Evolutionary conservation across 1,140 invertebrate genomes (phyloP).

Genomic region (Ectropis grisescens): DNA sequence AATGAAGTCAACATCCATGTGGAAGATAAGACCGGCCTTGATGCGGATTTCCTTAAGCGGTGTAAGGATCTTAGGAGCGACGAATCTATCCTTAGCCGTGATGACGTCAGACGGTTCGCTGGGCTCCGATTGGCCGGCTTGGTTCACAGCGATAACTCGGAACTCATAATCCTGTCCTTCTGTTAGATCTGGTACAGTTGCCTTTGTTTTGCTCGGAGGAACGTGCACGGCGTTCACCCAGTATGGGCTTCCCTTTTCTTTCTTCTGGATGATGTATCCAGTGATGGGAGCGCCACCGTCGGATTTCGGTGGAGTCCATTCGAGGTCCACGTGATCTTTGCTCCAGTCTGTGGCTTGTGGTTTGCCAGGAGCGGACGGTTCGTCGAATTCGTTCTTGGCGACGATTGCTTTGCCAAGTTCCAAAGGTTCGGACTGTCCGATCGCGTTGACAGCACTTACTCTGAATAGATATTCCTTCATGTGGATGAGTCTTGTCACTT

Average conservation of each 20-base stretch:
- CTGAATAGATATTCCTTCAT: slow-evolving; percentile 95
- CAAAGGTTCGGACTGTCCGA: slow-evolving; percentile 94
- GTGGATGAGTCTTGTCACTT: slow-evolving; percentile 89
- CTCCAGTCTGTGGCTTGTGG: slow-evolving; percentile 93
- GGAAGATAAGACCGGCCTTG: slow-evolving; percentile 93
- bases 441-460: slow-evolving; percentile 93
- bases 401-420: slow-evolving; percentile 89
- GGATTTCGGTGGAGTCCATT: slow-evolving; percentile 88
- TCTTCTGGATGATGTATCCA: slow-evolving; percentile 96
- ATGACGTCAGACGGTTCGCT: slow-evolving; percentile 93
- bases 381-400: slow-evolving; percentile 95
- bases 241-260: slow-evolving; percentile 92
- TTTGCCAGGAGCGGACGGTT: slow-evolving; percentile 91
- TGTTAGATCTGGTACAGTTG: slow-evolving; percentile 88
- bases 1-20: slow-evolving; percentile 92
- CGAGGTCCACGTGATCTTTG: slow-evolving; percentile 91
- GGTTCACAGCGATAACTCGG: slow-evolving; percentile 94
- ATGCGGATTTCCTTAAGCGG: slow-evolving; percentile 89
- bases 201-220: slow-evolving; percentile 81
- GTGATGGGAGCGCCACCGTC: slow-evolving; percentile 94
- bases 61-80: slow-evolving; percentile 94
- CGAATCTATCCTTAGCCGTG: slow-evolving; percentile 86
- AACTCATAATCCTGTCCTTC: slow-evolving; percentile 98
- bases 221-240: slow-evolving; percentile 92
- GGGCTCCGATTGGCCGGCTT: slow-evolving; percentile 95